phyloP scores from a whole-genome alignment of 2,888 invertebrate species.

The Heteromurus nitidus region DNA sequence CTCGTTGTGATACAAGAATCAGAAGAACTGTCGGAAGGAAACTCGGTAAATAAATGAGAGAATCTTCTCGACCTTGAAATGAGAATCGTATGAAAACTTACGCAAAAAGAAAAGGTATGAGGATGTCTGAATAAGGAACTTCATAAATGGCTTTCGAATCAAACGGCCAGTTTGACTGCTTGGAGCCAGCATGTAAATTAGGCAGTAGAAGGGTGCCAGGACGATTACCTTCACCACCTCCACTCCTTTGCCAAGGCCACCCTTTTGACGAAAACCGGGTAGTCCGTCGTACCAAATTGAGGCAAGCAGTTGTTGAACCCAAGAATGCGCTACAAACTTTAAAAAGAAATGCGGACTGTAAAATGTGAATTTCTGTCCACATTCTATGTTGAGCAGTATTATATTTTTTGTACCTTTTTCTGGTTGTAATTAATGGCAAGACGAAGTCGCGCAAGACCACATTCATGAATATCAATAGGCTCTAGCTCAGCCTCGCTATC shows the following conservation, averaged over 20 bases:
- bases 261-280: conserved; percentile 92
- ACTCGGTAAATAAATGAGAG: no score
- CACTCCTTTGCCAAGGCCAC: conserved; percentile 83
- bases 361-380: no score
- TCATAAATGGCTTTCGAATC: conserved; percentile 96
- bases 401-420: conserved; percentile 86
- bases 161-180: conserved; percentile 86
- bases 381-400: no score
- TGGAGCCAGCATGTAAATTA: conserved; percentile 89
- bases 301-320: conserved; percentile 93
- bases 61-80: conserved; percentile 15
- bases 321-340: conserved; percentile 95
- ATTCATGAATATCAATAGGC: conserved; percentile 40
- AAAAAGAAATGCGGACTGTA: not conserved
- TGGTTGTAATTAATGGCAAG: conserved; percentile 97
- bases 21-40: conserved; percentile 91
- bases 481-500: conserved; percentile 81
- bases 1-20: conserved; percentile 93
- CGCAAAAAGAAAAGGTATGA: conserved; percentile 94
- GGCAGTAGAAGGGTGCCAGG: conserved; percentile 90
- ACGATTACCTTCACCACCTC: conserved; percentile 86
- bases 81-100: conserved; percentile 82
- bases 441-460: conserved; percentile 81
- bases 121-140: conserved; percentile 94
- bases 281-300: conserved; percentile 97